Evolutionary conservation across 2,113 vertebrate species (phyloP).

Genomic region (Trinectes maculatus): DNA sequence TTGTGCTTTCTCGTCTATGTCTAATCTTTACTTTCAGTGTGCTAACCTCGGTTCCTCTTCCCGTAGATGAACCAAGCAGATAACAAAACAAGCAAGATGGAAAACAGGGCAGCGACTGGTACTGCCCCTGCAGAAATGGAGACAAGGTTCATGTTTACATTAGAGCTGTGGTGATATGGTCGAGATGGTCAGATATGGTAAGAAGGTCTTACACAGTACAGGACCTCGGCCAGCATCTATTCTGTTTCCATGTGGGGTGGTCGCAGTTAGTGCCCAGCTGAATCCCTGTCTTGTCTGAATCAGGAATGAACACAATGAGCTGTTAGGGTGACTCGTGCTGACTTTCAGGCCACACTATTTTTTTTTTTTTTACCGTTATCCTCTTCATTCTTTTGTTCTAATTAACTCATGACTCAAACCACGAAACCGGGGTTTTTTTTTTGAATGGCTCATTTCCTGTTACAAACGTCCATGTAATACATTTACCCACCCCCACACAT

Average conservation of each 20-base stretch:
- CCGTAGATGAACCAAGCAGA: conserved; percentile 3
- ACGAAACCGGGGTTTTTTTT: too few species aligned
- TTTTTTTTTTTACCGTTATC: too few species aligned
- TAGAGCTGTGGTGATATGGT: background rate
- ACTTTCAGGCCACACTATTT: too few species aligned
- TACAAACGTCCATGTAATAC: too few species aligned
- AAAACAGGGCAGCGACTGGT: background rate
- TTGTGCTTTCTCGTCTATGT: background rate
- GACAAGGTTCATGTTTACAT: background rate
- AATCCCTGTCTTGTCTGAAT: rapidly evolving
- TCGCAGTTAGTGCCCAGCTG: background rate
- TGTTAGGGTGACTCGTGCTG: background rate
- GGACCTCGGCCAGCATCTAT: too few species aligned
- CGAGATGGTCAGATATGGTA: too few species aligned
- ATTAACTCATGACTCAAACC: too few species aligned
- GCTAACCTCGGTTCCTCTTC: conserved; percentile 44
- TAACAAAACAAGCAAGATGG: background rate
- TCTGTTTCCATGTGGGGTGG: too few species aligned
- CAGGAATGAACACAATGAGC: background rate
- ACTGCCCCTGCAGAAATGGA: conserved; percentile 35
- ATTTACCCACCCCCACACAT: too few species aligned
- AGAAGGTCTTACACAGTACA: conserved; percentile 23
- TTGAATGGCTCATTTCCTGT: too few species aligned
- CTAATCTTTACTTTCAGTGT: background rate
- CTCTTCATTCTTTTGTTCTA: too few species aligned